Evolutionary conservation across 2,888 invertebrate genomes (phyloP), one percentile per base, ranked within the genome.

Genomic region (Melieria picta): DNA sequence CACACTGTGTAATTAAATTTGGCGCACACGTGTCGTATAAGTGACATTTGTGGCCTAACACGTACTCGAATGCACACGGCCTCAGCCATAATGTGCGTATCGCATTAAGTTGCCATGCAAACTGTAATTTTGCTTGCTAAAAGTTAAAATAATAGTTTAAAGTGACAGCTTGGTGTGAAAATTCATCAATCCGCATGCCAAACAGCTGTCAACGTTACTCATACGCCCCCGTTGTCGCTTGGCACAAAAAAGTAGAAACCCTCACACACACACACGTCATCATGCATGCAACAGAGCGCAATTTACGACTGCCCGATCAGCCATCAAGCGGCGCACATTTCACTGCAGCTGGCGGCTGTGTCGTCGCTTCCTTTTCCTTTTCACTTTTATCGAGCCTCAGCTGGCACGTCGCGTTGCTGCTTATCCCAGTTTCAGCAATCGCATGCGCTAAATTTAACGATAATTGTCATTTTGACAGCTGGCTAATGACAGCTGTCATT

Each of bases 401-500:
- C 48, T 60, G 46, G 4, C 55, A 42, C 43, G 42, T 61, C 16
- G 11, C 30, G 7, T 46, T 63, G 10, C 4, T 13, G 48, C 47
- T 42, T 5, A 42, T 16, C 16, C 48, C 64, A n/a, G 11, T 50
- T 10, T 46, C n/a, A 65, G 47, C 30, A 45, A 9, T 55, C 7
- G 46, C 16, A 11, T 13, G 11, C 6, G n/a, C 6, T 7, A 42
- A 30, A 48, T 16, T 48, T n/a, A 48, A 16, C 48, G 63, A 11
- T 63, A 30, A 48, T 63, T 63, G 48, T 48, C 63, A 48, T 43
- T 48, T 7, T 48, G 63, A 63, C 63, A 63, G 13, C 30, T 10
- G 48, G 50, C 48, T 63, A 48, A 63, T 63, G 63, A 50, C 48
- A 63, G 9, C 30, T 48, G 30, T 30, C 30, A 30, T 30, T 30